Percentiles rank a stretch among this genome's conserved stretches.
phyloP scores from a whole-genome alignment of 2,113 vertebrate species.

The Mustela nigripes region DNA sequence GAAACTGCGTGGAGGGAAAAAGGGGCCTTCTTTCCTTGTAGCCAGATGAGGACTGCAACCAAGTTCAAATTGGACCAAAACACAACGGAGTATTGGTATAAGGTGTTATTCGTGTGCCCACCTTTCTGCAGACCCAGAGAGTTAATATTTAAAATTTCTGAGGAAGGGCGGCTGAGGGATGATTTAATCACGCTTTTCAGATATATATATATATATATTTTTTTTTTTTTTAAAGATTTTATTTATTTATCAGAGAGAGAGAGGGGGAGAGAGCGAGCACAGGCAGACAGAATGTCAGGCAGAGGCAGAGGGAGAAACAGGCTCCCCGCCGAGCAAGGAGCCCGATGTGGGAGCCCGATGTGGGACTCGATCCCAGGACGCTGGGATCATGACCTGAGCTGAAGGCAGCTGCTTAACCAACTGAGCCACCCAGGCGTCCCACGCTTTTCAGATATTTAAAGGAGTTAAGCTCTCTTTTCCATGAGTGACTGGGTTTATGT shows the following conservation, averaged over 20 bases:
- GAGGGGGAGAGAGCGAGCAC: too few species aligned
- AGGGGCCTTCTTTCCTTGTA: neutral
- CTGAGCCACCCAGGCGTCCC: too few species aligned
- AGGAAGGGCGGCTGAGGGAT: neutral
- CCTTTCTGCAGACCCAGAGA: slow-evolving; percentile 5
- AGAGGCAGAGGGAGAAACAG: too few species aligned
- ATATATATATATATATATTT: neutral
- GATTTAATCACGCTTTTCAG: neutral
- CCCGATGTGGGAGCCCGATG: too few species aligned
- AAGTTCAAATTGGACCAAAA: slow-evolving; percentile 35
- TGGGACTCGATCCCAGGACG: too few species aligned
- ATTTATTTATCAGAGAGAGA: too few species aligned
- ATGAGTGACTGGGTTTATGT: neutral
- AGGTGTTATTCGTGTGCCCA: neutral
- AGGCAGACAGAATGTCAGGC: too few species aligned
- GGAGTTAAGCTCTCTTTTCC: neutral
- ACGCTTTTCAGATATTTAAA: neutral
- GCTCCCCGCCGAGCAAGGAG: too few species aligned
- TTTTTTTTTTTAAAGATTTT: too few species aligned
- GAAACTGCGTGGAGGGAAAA: neutral
- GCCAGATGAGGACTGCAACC: neutral
- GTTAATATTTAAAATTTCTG: neutral
- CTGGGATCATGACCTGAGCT: too few species aligned
- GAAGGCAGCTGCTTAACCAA: too few species aligned
- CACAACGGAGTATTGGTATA: neutral